Base-by-base conservation (phyloP, 2,888 invertebrate genomes). In the Callosobruchus maculatus region DNA sequence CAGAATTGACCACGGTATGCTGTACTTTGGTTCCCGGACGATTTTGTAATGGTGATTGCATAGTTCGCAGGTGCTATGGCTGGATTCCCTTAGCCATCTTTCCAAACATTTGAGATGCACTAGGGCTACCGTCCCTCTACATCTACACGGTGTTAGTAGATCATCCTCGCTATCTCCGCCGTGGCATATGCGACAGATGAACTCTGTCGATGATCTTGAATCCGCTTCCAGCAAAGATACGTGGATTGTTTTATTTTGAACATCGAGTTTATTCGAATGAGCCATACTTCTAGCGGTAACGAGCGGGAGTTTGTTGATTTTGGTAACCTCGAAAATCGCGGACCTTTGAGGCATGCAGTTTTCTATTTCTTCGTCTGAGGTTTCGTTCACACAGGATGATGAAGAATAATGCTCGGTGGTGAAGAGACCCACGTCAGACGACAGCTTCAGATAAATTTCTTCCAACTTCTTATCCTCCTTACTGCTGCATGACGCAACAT, bases 101-200 rank as follows among this genome's bases (percentile, higher is more conserved):
- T 91, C 90, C 74, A 91, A 83, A 80, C 91, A 91, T 68, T 88
- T 87, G 21, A 89, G 80, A 83, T 90, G 90, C n/a, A 89, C 88
- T 74, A 89, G 81, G 18, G 90, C 90, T 79, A 90, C 87, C 0
- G 89, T 88, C 3, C 91, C 91, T 78, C 87, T 84, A 82, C 90
- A 90, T 75, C 86, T 82, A 80, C 91, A 91, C 0, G 90, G 90
- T 0, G 89, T 88, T 22, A 90, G 83, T 70, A 91, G 84, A 79
- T 87, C 84, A 31, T 84, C 87, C 20, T 83, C 78, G 78, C 87
- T 87, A 71, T 86, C 85, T 2, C 86, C 86, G 13, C 88, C 87
- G 74, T 88, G 87, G 76, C 88, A 88, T 68, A 88, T 88, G 21
- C 88, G 80, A 74, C 88, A 88, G 21, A 87, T 83, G 70, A 77